phyloP scores from a whole-genome alignment of 2,888 invertebrate species.

The Chaetogeoica ovagalla region DNA sequence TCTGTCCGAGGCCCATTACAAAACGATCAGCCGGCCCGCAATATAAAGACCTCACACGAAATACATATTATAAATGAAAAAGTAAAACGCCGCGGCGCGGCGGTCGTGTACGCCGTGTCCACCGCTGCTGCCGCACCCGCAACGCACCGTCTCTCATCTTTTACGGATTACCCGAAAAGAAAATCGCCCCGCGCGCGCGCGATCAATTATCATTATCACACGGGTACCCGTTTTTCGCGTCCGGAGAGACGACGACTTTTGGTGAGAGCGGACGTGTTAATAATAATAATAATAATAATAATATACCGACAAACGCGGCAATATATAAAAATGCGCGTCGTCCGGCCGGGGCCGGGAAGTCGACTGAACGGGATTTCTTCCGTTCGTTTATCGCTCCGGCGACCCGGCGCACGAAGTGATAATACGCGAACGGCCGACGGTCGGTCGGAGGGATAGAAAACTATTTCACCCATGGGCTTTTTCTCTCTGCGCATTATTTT shows the following conservation, averaged over 20 bases:
- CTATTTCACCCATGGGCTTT: too few relatives aligned
- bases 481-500: too few relatives aligned
- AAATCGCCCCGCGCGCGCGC: constrained; percentile 50
- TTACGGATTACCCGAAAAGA: constrained; percentile 50
- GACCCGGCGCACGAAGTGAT: too few relatives aligned
- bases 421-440: too few relatives aligned
- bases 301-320: too few relatives aligned
- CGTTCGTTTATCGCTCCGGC: too few relatives aligned
- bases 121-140: not conserved
- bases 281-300: constrained; percentile 5
- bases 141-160: constrained; percentile 29
- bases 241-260: not conserved
- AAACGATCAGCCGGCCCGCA: constrained; percentile 47
- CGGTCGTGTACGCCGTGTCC: not conserved
- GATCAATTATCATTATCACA: constrained; percentile 48
- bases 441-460: too few relatives aligned
- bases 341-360: too few relatives aligned
- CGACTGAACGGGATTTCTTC: too few relatives aligned
- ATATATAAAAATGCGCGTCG: too few relatives aligned
- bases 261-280: constrained; percentile 8
- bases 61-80: constrained; percentile 27
- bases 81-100: constrained; percentile 27
- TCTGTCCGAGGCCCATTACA: constrained; percentile 46
- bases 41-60: constrained; percentile 52
- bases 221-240: not conserved